Evolutionary conservation across 2,888 invertebrate species (phyloP).

Genomic region (Pachycephus smyrnensis): DNA sequence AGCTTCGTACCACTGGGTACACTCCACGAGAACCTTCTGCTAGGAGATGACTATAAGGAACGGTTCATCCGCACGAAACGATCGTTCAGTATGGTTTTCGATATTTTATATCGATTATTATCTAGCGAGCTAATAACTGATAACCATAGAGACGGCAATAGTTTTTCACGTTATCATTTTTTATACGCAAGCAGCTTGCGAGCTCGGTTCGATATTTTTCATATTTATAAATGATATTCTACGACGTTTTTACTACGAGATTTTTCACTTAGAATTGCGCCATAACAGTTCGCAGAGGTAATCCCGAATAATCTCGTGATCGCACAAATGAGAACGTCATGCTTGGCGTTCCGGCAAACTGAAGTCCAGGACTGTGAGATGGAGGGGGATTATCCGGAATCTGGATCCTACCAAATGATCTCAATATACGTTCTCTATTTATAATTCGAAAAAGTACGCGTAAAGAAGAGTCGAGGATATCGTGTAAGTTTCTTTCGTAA

Average conservation of each 20-base stretch:
- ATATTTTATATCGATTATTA: neutral
- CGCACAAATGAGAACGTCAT: neutral
- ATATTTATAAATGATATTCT: too few relatives aligned
- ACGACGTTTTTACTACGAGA: too few relatives aligned
- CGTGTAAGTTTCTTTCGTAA: neutral
- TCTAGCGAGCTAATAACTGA: neutral
- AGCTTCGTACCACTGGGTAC: neutral
- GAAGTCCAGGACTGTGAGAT: neutral
- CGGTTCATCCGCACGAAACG: neutral
- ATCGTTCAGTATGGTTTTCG: neutral
- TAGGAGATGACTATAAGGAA: neutral
- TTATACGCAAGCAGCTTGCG: neutral
- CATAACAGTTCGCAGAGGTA: neutral
- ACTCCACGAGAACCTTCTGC: neutral
- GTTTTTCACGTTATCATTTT: too few relatives aligned
- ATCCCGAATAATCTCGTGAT: neutral
- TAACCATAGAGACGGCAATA: neutral
- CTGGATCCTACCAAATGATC: neutral
- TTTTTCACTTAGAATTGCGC: neutral
- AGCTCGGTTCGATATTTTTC: too few relatives aligned
- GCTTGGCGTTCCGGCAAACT: neutral
- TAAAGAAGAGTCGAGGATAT: neutral
- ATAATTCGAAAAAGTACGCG: neutral
- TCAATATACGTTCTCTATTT: neutral
- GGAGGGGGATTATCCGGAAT: neutral